phyloP scores from a whole-genome alignment of 2,888 invertebrate genomes.

The Aleiodes testaceus region DNA sequence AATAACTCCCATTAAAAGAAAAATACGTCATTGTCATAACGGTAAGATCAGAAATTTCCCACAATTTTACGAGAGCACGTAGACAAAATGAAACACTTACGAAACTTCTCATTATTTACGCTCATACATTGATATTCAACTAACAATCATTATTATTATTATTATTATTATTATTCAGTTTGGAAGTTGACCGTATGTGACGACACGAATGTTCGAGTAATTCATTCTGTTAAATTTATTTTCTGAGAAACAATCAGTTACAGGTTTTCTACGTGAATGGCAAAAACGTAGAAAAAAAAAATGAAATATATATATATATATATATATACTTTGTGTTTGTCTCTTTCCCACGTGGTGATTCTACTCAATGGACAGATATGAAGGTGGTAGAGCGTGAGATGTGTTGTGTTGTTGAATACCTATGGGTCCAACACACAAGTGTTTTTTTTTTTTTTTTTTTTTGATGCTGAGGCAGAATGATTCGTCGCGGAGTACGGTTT shows the following conservation, averaged over 20 bases:
- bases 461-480: conserved; percentile 46
- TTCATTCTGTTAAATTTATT: conserved; percentile 3
- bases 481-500: conserved; percentile 73
- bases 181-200: not conserved
- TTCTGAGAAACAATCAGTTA: conserved; percentile 72
- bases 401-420: conserved; percentile 33
- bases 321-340: conserved; percentile 48
- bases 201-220: not conserved
- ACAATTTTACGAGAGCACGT: conserved; percentile 57
- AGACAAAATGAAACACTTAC: conserved; percentile 67
- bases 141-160: conserved; percentile 36
- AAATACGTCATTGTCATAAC: conserved; percentile 25
- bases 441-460: conserved; percentile 35
- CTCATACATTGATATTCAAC: conserved; percentile 54
- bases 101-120: conserved; percentile 68
- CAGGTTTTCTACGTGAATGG: conserved; percentile 68
- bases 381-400: conserved; percentile 39
- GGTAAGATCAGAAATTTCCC: conserved; percentile 42
- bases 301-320: not conserved
- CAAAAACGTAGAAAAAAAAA: conserved; percentile 69
- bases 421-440: conserved; percentile 49
- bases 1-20: not conserved
- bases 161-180: conserved; percentile 6
- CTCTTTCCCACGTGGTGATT: conserved; percentile 69
- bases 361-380: conserved; percentile 44